Conservation (phyloP, 35 echinoderm and acorn worm species). For the Stichopus chloronotus region DNA sequence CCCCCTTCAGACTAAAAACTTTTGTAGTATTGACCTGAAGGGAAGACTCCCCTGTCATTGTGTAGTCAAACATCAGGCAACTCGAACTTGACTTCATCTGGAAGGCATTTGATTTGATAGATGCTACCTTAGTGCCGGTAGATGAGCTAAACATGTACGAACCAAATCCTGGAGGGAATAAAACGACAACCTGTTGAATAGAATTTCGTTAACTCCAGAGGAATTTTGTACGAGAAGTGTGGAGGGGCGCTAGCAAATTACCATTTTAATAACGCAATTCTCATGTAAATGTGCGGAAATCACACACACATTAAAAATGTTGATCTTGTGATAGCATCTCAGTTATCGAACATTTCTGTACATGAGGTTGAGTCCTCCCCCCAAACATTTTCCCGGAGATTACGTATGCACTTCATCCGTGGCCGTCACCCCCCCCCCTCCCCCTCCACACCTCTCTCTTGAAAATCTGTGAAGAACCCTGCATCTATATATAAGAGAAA, state of each 20-base stretch:
- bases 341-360: not conserved
- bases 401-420: no score
- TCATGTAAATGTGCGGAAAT: not conserved
- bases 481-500: no score
- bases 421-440: no score
- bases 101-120: not conserved
- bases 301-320: not conserved
- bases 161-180: not conserved
- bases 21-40: not conserved
- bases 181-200: not conserved
- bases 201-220: not conserved
- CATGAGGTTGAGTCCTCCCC: no score
- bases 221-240: not conserved
- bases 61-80: constrained; percentile 14
- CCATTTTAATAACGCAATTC: not conserved
- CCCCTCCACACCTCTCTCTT: no score
- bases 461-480: no score
- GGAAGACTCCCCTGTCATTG: not conserved
- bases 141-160: constrained; percentile 7
- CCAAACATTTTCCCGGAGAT: no score
- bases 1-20: not conserved
- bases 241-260: not conserved
- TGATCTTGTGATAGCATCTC: not conserved
- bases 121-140: not conserved
- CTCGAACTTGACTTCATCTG: not conserved